Evolutionary conservation across 2,888 invertebrate species (phyloP), one percentile per base, ranked within the genome.

Genomic region (Polylopha cassiicola): DNA sequence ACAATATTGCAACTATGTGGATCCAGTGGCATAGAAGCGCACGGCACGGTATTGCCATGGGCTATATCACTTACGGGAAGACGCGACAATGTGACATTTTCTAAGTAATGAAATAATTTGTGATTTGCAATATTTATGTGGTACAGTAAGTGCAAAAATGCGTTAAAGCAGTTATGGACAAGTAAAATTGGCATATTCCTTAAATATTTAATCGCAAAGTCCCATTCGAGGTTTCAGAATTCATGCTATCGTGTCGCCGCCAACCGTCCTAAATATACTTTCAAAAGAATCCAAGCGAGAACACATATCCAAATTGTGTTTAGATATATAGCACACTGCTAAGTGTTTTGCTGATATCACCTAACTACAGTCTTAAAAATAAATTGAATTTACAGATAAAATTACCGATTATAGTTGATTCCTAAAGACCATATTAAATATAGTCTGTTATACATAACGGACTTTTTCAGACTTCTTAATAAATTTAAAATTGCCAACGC

Each of bases 321-420:
- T 55, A 62, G 64, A 69, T 61, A 65, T 58, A 63, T 60, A 61
- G 58, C 62, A 65, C 61, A 61, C 57, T 58, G 59, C 67, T 64
- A 62, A 62, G 65, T 59, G 59, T 62, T 59, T 64, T 69, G 73
- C 67, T 65, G 67, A 70, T 65, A 70, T 64, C 63, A 61, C 73
- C 73, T 80, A 74, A 70, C 72, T 80, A 77, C 76, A 72, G 71
- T 69, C 67, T 72, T 74, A 76, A 76, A 80, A 79, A 63, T 59
- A 79, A 79, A 76, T 70, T 54, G 58, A 72, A 71, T 74, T 70
- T 80, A 80, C 71, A 75, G 65, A 68, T 74, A 66, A 68, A 69
- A 68, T 72, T 73, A 76, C 67, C 61, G 66, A 73, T 71, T 74
- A 73, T 59, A 69, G 65, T 69, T 71, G 67, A 64, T 71, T 68